Conservation (phyloP, 2,113 vertebrate genomes). For the Amblyopsis rosae region DNA sequence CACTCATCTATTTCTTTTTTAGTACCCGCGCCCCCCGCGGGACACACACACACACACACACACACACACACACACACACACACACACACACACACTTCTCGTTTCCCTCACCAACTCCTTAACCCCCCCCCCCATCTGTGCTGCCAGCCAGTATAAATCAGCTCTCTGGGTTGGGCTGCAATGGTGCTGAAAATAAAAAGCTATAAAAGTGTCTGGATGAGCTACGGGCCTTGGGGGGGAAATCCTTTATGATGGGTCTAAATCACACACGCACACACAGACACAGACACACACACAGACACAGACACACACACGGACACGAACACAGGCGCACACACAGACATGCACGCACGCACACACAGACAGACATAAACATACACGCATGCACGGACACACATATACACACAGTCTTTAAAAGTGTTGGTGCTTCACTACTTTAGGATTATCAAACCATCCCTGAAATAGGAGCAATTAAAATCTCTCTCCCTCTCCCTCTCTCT, state of each 20-base stretch:
- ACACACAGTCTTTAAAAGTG: background rate
- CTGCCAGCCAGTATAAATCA: constrained; percentile 79
- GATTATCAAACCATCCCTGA: constrained; percentile 34
- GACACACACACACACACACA: background rate
- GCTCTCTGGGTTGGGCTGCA: constrained; percentile 74
- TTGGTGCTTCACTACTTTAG: constrained; percentile 30
- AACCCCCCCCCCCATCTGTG: constrained; percentile 55
- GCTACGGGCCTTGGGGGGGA: constrained; percentile 73
- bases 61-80: too few relatives aligned
- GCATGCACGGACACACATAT: background rate
- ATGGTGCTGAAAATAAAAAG: constrained; percentile 80
- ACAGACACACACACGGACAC: constrained; percentile 3
- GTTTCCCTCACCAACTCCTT: background rate
- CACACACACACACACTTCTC: background rate
- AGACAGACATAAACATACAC: too few relatives aligned
- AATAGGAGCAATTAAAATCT: constrained; percentile 40
- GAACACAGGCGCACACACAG: background rate
- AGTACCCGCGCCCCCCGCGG: background rate
- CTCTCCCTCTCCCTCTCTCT: background rate
- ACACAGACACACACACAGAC: constrained; percentile 13
- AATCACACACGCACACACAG: constrained; percentile 54
- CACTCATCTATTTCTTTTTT: constrained; percentile 15
- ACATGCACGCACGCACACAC: constrained; percentile 38
- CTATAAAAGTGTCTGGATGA: constrained; percentile 79
- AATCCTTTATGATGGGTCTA: constrained; percentile 80